These are phyloP conservation scores for Corticium candelabrum DNA, from an alignment of 37 sponge, comb jelly and placozoan species.

Conservation along the genomic window DNA sequence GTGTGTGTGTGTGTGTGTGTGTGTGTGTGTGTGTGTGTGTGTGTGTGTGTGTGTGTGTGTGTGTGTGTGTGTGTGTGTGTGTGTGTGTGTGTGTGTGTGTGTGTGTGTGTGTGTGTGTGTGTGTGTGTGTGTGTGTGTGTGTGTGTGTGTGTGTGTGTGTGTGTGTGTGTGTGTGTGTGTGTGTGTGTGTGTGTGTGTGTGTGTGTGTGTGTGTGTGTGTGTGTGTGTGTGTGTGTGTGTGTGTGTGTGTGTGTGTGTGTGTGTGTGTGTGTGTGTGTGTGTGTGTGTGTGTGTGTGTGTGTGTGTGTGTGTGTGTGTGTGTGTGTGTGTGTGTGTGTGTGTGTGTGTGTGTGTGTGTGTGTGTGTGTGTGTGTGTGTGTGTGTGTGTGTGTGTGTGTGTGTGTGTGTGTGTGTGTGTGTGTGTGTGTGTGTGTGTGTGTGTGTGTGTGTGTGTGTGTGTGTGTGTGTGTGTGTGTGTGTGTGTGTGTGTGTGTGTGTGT, in stretches of 20 bases:
- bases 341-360: conserved; percentile 1
- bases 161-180: background rate
- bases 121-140: conserved; percentile 23
- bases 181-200: background rate
- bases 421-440: too few species aligned
- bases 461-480: too few species aligned
- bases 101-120: conserved; percentile 23
- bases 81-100: conserved; percentile 26
- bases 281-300: conserved; percentile 1
- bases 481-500: too few species aligned
- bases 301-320: background rate
- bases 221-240: conserved; percentile 5
- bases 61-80: conserved; percentile 22
- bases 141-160: conserved; percentile 11
- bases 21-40: conserved; percentile 2
- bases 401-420: too few species aligned
- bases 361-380: too few species aligned
- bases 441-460: too few species aligned
- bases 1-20: background rate
- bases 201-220: background rate
- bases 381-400: too few species aligned
- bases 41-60: background rate
- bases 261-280: conserved; percentile 2
- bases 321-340: conserved; percentile 5
- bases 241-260: background rate